Base-by-base conservation (phyloP, 2,797 vertebrate genomes). In the Gambusia yucatana region DNA sequence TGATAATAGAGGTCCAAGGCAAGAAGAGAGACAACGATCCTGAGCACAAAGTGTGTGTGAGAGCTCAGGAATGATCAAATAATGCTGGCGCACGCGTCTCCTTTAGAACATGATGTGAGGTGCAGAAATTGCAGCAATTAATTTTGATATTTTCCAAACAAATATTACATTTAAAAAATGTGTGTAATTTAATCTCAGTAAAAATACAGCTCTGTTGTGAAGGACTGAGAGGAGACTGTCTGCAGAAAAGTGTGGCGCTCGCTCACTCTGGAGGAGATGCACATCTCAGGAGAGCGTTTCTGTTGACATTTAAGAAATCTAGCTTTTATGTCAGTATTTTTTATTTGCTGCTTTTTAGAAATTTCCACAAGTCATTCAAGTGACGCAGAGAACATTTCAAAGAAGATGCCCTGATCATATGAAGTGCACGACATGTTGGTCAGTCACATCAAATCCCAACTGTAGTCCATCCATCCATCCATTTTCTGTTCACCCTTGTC, bases 1-100 rank as follows among this genome's bases (percentile, higher is more conserved):
- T 82, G 91, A 94, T 96, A 95, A 96, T 94, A 95, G 95, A 92
- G 93, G 93, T 96, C 93, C 89, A 90, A 92, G 87, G 91, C 92
- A 91, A 88, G 55, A 90, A 75, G 73, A 81, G 78, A 92, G 80
- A 82, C 57, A 67, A 89, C 73, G 67, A 80, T 91, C 80, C 72
- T 44, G 73, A 82, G 71, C 22, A 77, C 7, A 72, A 63, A 22
- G 55, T 57, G n/a, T 61, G 50, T 39, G 13, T 39, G 36, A 52
- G 36, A 14, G 75, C 59, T 80, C 36, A 44, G 61, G 33, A 80
- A 84, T 44, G 39, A 78, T 85, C 63, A 82, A 83, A 82, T 78
- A 83, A 81, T 71, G 55, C 48, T 46, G 77, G 82, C 74, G 59
- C 73, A 36, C 61, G 70, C 74, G 79, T 14, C 59, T 67, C 16